These are phyloP conservation scores for Lepus europaeus DNA, from an alignment of 2,113 vertebrate genomes.

Conservation along the genomic window DNA sequence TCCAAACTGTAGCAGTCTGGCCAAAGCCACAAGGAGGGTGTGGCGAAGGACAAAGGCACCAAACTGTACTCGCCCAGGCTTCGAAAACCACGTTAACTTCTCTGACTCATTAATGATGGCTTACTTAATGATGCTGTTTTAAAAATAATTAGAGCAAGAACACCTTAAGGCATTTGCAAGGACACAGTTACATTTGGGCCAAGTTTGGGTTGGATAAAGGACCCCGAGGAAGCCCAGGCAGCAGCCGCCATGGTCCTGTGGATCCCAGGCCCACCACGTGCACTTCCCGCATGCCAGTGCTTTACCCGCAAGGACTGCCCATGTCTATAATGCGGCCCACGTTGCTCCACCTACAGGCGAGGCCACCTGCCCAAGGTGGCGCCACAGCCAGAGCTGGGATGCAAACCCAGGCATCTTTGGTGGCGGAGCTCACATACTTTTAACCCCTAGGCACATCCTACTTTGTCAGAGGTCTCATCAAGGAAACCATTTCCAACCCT, in stretches of 20 bases:
- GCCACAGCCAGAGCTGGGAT: background rate
- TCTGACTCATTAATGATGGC: background rate
- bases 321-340: background rate
- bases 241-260: background rate
- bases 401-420: background rate
- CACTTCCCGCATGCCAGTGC: too few relatives aligned
- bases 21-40: background rate
- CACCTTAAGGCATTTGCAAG: background rate
- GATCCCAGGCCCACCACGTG: too few relatives aligned
- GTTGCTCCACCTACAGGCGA: background rate
- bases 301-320: background rate
- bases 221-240: background rate
- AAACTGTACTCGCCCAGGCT: background rate
- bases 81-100: slow-evolving; percentile 38
- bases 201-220: background rate
- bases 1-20: background rate
- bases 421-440: background rate
- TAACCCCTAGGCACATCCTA: background rate
- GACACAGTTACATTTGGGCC: background rate
- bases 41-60: background rate
- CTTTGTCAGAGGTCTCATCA: background rate
- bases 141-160: slow-evolving; percentile 15
- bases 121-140: background rate
- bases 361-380: background rate
- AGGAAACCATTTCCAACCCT: background rate